Evolutionary conservation across 2,113 vertebrate genomes (phyloP).

Genomic region (Macrotus californicus): DNA sequence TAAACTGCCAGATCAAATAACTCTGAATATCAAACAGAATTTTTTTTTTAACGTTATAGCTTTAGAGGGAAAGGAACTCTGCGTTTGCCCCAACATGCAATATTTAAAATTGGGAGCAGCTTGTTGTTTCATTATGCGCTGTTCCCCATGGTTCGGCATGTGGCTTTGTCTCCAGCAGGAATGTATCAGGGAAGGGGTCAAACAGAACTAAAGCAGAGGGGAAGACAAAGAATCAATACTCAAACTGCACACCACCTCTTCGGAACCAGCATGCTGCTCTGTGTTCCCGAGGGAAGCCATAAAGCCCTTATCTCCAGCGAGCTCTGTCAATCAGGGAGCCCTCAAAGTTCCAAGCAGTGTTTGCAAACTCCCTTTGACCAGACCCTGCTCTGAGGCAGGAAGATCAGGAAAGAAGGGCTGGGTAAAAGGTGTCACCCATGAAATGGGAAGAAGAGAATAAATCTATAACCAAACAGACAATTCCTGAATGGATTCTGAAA

Average conservation of each 20-base stretch:
- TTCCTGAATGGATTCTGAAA: not conserved
- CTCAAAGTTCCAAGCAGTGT: not conserved
- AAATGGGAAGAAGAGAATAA: not conserved
- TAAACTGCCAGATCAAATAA: conserved; percentile 75
- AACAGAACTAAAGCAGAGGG: conserved; percentile 44
- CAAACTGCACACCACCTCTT: not conserved
- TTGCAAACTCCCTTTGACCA: not conserved
- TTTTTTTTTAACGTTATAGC: conserved; percentile 69
- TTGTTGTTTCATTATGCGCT: conserved; percentile 64
- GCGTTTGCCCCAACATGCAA: conserved; percentile 73
- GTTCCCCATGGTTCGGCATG: conserved; percentile 37
- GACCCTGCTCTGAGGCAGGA: not conserved
- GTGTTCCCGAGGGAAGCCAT: not conserved
- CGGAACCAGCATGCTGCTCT: not conserved
- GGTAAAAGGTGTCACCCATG: not conserved
- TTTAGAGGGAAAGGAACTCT: conserved; percentile 69
- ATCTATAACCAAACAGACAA: not conserved
- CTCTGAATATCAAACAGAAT: conserved; percentile 69
- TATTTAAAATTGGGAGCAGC: conserved; percentile 70
- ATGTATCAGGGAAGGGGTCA: conserved; percentile 45
- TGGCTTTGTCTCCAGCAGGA: conserved; percentile 49
- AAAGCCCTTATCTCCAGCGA: not conserved
- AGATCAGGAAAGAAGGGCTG: not conserved
- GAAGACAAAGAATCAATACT: conserved; percentile 38
- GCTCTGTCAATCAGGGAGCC: not conserved